These are phyloP conservation scores for Himalopsyche tibetana DNA, from an alignment of 2,888 invertebrate genomes.

Conservation along the genomic window DNA sequence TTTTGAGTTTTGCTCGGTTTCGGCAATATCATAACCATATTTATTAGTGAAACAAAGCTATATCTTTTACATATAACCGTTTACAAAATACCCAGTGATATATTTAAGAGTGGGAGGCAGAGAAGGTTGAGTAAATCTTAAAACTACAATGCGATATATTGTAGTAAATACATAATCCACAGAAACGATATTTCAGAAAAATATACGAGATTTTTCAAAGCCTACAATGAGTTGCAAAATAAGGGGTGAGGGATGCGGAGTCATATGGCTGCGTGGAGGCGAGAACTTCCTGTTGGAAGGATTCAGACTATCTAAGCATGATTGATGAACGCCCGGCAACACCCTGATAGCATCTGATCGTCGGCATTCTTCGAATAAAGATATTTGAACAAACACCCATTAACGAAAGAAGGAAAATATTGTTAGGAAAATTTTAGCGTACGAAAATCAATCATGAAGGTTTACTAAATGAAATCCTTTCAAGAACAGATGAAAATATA, in stretches of 20 bases:
- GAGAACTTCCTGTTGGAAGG: not conserved
- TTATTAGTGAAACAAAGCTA: too few species aligned
- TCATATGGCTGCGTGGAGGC: not conserved
- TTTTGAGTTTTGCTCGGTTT: too few species aligned
- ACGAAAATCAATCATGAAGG: conserved; percentile 1
- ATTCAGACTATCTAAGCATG: not conserved
- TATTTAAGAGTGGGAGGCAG: too few species aligned
- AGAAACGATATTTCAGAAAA: too few species aligned
- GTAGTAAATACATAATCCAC: too few species aligned
- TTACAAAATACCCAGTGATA: too few species aligned
- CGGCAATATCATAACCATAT: too few species aligned
- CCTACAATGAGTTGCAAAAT: not conserved
- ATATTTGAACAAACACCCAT: not conserved
- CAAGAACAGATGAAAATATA: too few species aligned
- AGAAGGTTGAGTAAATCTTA: too few species aligned
- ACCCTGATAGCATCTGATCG: not conserved
- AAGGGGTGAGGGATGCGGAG: not conserved
- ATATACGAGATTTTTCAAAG: too few species aligned
- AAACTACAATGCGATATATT: too few species aligned
- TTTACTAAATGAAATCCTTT: not conserved
- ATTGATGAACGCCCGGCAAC: conserved; percentile 2
- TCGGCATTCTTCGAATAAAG: not conserved
- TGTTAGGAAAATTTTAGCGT: not conserved
- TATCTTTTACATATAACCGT: too few species aligned
- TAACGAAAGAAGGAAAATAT: not conserved